These are phyloP conservation scores for Aphelenchoides fujianensis DNA, from an alignment of 1,140 invertebrate genomes.

Conservation along the genomic window DNA sequence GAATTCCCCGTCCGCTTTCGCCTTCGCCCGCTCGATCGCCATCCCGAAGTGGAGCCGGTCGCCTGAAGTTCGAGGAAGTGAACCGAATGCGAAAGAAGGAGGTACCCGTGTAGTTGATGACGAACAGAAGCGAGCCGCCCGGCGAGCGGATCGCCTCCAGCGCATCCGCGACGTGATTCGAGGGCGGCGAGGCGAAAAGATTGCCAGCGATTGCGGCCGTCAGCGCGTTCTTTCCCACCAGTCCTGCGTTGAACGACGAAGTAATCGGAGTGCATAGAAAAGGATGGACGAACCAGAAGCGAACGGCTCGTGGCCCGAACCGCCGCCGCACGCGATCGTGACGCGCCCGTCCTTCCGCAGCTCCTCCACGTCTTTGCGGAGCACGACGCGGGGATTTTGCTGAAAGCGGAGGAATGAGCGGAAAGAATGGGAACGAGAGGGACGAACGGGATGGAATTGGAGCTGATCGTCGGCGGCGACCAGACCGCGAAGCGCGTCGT, in stretches of 20 bases:
- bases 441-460: constrained; percentile 67
- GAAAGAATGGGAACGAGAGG: constrained; percentile 15
- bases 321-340: constrained; percentile 73
- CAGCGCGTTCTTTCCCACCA: constrained; percentile 75
- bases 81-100: not conserved
- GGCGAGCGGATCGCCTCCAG: constrained; percentile 1
- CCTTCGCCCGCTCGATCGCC: constrained; percentile 73
- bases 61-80: constrained; percentile 74
- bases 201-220: constrained; percentile 74
- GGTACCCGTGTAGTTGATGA: constrained; percentile 85
- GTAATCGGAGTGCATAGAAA: no score
- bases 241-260: no score
- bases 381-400: constrained; percentile 65
- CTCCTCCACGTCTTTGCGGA: constrained; percentile 67
- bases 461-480: constrained; percentile 69
- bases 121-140: constrained; percentile 72
- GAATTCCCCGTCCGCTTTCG: constrained; percentile 60
- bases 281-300: constrained; percentile 68
- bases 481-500: constrained; percentile 67
- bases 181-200: constrained; percentile 75
- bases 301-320: constrained; percentile 79
- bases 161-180: constrained; percentile 69
- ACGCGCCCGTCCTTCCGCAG: constrained; percentile 67
- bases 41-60: constrained; percentile 69
- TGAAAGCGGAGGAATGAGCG: constrained; percentile 34